Evolutionary conservation across 2,113 vertebrate genomes (phyloP).

Genomic region (Toxostoma redivivum): DNA sequence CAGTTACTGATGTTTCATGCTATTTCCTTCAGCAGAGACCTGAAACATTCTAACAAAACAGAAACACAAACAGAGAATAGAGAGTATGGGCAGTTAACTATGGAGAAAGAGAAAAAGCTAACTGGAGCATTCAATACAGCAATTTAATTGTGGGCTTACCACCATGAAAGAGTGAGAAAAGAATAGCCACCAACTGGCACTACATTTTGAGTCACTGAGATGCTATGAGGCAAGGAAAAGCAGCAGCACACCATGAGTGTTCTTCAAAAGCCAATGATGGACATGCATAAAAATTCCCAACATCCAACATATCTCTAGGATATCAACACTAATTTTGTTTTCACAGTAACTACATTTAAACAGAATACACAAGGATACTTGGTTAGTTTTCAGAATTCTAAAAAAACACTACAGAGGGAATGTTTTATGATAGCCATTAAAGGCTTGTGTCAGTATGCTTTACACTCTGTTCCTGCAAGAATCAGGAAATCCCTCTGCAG

Average conservation of each 20-base stretch:
- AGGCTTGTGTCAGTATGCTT: not conserved
- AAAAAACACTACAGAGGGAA: not conserved
- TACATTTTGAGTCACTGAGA: not conserved
- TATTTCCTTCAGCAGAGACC: not conserved
- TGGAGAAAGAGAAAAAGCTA: not conserved
- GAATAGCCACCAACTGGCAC: not conserved
- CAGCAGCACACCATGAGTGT: accelerated
- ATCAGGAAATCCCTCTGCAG: not conserved
- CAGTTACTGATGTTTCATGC: not conserved
- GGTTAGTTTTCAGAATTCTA: not conserved
- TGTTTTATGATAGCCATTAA: not conserved
- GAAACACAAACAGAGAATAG: not conserved
- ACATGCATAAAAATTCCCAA: not conserved
- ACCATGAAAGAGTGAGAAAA: not conserved
- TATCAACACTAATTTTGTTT: not conserved
- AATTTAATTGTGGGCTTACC: conserved; percentile 26
- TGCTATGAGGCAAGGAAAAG: not conserved
- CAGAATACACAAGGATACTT: not conserved
- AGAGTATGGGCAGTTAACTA: not conserved
- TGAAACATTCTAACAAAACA: not conserved
- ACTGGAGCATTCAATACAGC: not conserved
- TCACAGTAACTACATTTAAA: not conserved
- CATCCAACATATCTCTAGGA: not conserved
- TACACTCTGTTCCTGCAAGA: not conserved
- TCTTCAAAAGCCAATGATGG: not conserved